Base-by-base conservation (phyloP, 2,797 vertebrate species). In the Anguilla megastoma region DNA sequence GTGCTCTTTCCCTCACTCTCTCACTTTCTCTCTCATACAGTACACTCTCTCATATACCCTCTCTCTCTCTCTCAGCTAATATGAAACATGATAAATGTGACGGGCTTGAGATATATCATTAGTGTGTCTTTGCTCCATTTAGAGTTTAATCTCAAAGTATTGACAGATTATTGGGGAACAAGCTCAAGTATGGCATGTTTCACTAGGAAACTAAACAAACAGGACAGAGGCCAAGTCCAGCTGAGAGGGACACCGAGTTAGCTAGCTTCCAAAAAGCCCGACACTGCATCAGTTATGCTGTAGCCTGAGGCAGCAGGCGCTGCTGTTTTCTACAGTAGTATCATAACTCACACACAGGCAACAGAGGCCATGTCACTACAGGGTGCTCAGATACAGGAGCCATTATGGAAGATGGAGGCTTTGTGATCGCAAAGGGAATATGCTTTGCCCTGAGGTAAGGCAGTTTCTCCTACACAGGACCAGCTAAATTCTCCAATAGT, bases 281-380 rank as follows among this genome's bases (percentile, higher is more conserved):
- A 50, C 79, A 50, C 79, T 82, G 21, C 79, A 82, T 82, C 79
- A 24, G n/a, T 82, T 82, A 82, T 18, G 16, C 74, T 79, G 33
- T 79, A 48, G 79, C 79, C 24, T 21, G 5, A 50, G 79, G 79
- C 79, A 8, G 45, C 79, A 82, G 41, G 79, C 24, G 21, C 79
- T 50, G 45, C 79, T 82, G 79, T 50, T 50, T 50, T 82, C 21
- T 50, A 6, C 33, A 79, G 74, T 21, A 50, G 79, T 45, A 50
- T n/a, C 45, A 82, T 82, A 82, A 82, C 79, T 82, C 79, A 82
- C 41, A 50, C 21, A 82, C 79, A 48, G 41, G 10, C 41, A 48
- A 50, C 45, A 12, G 18, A 82, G 79, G 45, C 79, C 79, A 82
- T 82, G 79, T 82, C 79, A 82, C 79, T 82, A 82, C 79, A 82